Conservation (phyloP, 2,797 vertebrate genomes). For the Anabas testudineus region DNA sequence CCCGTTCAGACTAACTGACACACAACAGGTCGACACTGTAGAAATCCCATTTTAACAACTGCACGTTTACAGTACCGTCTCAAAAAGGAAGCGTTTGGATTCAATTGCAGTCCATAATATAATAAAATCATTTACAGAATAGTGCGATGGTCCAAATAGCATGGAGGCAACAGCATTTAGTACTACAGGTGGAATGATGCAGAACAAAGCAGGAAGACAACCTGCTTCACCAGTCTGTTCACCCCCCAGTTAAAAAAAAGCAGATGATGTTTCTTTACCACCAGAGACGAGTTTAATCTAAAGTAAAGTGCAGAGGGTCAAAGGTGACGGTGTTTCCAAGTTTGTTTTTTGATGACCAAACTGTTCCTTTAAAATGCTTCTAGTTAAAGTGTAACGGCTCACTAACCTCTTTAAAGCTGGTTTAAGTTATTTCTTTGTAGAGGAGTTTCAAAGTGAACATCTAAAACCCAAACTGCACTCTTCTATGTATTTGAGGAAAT, state of each 20-base stretch:
- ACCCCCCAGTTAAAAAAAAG: not conserved
- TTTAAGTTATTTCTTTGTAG: too few species aligned
- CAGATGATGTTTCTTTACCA: not conserved
- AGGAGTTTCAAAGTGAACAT: not conserved
- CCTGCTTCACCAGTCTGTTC: not conserved
- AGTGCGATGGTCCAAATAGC: not conserved
- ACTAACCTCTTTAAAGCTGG: too few species aligned
- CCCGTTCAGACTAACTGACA: slow-evolving; percentile 41
- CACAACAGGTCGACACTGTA: slow-evolving; percentile 35
- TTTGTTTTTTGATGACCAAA: too few species aligned
- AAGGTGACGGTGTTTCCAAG: too few species aligned
- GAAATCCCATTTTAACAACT: slow-evolving; percentile 46
- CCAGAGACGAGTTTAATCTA: too few species aligned
- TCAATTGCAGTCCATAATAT: not conserved
- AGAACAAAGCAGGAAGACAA: not conserved
- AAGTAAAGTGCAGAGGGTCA: too few species aligned
- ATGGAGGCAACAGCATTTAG: not conserved
- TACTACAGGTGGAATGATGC: not conserved
- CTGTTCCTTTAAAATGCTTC: too few species aligned
- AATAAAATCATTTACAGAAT: not conserved
- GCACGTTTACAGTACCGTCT: not conserved
- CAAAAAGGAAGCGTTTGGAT: not conserved
- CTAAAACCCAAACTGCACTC: not conserved
- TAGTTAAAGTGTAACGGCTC: too few species aligned
- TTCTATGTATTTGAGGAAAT: slow-evolving; percentile 6